phyloP scores from a whole-genome alignment of 2,888 invertebrate genomes.

The Drosophila quinaria region DNA sequence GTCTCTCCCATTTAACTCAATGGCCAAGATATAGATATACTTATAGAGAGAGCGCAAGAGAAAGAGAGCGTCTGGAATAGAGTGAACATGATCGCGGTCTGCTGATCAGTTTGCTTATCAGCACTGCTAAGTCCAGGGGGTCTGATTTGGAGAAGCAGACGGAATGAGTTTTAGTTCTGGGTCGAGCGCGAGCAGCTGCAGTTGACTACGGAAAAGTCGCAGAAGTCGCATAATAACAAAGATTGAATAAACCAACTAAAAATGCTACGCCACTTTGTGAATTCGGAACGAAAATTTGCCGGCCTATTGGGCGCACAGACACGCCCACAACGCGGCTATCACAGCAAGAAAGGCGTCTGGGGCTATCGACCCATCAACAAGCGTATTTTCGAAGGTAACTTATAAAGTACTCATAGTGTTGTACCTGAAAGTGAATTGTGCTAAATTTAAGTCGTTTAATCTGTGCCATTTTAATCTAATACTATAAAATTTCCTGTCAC shows the following conservation, averaged over 20 bases:
- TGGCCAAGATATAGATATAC: background rate
- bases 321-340: constrained; percentile 73
- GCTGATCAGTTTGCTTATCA: constrained; percentile 61
- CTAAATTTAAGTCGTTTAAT: constrained; percentile 25
- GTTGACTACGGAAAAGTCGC: constrained; percentile 15
- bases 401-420: constrained; percentile 6
- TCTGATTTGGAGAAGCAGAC: constrained; percentile 38
- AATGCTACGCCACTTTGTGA: constrained; percentile 61
- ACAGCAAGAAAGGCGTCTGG: constrained; percentile 83
- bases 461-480: constrained; percentile 44
- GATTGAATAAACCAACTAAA: constrained; percentile 12
- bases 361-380: constrained; percentile 82
- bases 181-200: constrained; percentile 39
- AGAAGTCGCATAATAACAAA: background rate
- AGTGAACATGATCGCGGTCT: constrained; percentile 14
- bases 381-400: constrained; percentile 76
- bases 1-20: background rate
- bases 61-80: background rate
- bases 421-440: constrained; percentile 27
- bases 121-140: constrained; percentile 43
- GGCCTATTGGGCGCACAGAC: constrained; percentile 33
- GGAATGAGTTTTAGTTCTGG: constrained; percentile 50
- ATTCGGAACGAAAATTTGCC: constrained; percentile 43
- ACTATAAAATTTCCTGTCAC: constrained; percentile 53
- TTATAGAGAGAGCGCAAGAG: background rate